Conservation (phyloP, 2,888 invertebrate species). For the Dorcus parallelipipedus region DNA sequence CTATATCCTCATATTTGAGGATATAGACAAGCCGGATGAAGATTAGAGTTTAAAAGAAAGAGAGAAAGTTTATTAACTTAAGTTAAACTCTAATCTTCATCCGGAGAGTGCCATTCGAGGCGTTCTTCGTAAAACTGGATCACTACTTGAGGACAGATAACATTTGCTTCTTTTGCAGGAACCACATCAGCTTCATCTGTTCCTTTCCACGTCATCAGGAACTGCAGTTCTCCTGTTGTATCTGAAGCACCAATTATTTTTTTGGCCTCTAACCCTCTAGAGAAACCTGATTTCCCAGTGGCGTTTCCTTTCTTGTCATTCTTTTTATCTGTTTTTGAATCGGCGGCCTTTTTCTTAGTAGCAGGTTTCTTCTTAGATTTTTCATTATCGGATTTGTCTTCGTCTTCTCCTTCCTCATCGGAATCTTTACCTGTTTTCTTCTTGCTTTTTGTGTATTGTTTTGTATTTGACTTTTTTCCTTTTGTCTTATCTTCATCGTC, state of each 20-base stretch:
- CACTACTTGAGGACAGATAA: conserved; percentile 90
- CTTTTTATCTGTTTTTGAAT: conserved; percentile 14
- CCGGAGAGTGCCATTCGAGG: conserved; percentile 89
- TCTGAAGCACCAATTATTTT: conserved; percentile 84
- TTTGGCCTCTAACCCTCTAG: conserved; percentile 77
- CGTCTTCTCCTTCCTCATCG: conserved; percentile 11
- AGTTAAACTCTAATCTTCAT: conserved; percentile 37
- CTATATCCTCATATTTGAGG: too few relatives aligned
- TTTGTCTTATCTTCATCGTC: conserved; percentile 43
- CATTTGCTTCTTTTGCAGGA: conserved; percentile 84
- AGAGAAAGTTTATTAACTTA: too few relatives aligned
- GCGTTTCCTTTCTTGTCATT: conserved; percentile 11
- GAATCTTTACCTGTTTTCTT: conserved; percentile 16
- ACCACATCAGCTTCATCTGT: conserved; percentile 94
- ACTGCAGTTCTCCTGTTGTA: conserved; percentile 80
- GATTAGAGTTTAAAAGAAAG: too few relatives aligned
- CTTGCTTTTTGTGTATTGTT: conserved; percentile 2
- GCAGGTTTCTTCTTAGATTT: too few relatives aligned
- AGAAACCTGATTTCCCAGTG: conserved; percentile 63
- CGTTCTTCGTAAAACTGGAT: conserved; percentile 95
- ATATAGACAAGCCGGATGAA: too few relatives aligned
- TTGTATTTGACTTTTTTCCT: conserved; percentile 25
- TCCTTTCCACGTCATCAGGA: conserved; percentile 92
- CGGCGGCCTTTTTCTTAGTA: conserved; percentile 13
- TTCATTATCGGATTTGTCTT: conserved; percentile 17